Evolutionary conservation across 2,113 vertebrate species (phyloP).

Genomic region (Lepus europaeus): DNA sequence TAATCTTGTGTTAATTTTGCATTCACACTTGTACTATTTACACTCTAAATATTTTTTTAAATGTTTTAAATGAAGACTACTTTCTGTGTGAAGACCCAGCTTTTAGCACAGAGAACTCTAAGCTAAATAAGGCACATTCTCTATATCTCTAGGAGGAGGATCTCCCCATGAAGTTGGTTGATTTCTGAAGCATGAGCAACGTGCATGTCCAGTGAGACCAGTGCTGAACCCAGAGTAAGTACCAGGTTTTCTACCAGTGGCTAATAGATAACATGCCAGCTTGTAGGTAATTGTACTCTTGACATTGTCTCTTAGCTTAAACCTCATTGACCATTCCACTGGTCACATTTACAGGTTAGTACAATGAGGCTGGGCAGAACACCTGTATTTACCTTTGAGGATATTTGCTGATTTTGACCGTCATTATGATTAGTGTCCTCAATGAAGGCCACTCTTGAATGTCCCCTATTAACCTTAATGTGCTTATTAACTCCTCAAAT

Average conservation of each 20-base stretch:
- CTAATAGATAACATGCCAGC: background rate
- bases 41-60: background rate
- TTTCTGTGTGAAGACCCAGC: background rate
- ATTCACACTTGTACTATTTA: background rate
- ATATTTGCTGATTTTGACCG: background rate
- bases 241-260: background rate
- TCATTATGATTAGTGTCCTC: background rate
- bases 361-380: background rate
- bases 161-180: background rate
- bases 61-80: background rate
- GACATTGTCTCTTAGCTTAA: background rate
- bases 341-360: background rate
- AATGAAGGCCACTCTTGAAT: constrained; percentile 28
- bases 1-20: background rate
- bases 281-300: background rate
- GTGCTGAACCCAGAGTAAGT: background rate
- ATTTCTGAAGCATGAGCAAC: background rate
- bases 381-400: background rate
- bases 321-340: background rate
- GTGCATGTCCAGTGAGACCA: background rate
- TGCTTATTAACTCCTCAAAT: constrained; percentile 33
- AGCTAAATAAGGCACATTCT: background rate
- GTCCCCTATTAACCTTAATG: constrained; percentile 33
- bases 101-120: background rate
- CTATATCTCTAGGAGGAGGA: background rate